Conservation (phyloP, 2,797 vertebrate species). For the Falco concolor region DNA sequence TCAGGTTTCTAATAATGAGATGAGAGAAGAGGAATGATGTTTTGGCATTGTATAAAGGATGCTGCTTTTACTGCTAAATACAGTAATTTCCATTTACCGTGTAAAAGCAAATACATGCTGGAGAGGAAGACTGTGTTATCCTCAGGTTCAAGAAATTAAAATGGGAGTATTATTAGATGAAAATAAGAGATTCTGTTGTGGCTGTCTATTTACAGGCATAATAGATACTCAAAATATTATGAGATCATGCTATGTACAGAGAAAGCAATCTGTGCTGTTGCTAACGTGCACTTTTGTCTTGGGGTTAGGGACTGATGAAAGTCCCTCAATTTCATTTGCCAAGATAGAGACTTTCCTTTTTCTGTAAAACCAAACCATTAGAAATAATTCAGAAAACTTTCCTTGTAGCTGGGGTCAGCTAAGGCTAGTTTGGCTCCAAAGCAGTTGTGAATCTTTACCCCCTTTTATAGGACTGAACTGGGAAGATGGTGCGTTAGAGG, state of each 20-base stretch:
- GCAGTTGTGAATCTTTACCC: neutral
- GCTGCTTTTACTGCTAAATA: neutral
- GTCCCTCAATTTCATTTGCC: neutral
- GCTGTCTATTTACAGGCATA: neutral
- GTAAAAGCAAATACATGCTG: neutral
- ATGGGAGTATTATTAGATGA: neutral
- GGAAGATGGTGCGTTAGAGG: neutral
- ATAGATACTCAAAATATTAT: neutral
- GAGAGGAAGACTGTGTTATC: neutral
- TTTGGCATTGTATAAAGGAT: neutral
- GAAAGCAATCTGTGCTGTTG: neutral
- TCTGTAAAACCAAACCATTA: neutral
- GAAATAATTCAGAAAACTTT: neutral
- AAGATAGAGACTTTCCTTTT: neutral
- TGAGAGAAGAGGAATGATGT: neutral
- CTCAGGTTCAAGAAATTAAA: neutral
- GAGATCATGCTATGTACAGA: neutral
- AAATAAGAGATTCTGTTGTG: neutral
- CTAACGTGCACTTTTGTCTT: neutral
- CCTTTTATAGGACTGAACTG: neutral
- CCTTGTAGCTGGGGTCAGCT: slow-evolving; percentile 1
- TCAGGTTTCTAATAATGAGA: neutral
- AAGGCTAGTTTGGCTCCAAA: neutral
- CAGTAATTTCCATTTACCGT: neutral
- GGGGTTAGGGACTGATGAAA: neutral